Evolutionary conservation across 2,113 vertebrate genomes (phyloP).

Genomic region (Marmota monax): DNA sequence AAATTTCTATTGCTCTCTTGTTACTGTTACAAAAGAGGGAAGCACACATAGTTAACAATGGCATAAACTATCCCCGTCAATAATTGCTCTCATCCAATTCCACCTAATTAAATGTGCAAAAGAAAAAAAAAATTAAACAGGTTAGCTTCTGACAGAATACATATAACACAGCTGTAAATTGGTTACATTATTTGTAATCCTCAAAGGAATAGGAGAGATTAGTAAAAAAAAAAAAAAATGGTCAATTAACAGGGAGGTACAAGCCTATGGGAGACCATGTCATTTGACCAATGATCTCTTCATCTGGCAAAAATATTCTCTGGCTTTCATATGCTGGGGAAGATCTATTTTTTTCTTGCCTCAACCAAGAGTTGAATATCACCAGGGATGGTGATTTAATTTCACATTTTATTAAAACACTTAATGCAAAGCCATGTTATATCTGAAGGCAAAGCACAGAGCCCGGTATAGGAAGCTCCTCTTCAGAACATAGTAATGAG

Average conservation of each 20-base stretch:
- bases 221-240: conserved; percentile 64
- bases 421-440: conserved; percentile 84
- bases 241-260: conserved; percentile 79
- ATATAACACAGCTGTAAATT: conserved; percentile 32
- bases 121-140: conserved; percentile 18
- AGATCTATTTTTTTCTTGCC: conserved; percentile 74
- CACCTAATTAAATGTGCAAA: conserved; percentile 9
- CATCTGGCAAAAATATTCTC: conserved; percentile 39
- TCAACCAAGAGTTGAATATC: conserved; percentile 81
- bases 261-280: conserved; percentile 73
- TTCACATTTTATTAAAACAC: conserved; percentile 88
- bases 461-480: conserved; percentile 79
- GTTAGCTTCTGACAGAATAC: conserved; percentile 59
- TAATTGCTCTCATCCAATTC: neutral
- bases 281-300: conserved; percentile 79
- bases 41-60: neutral
- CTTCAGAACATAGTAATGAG: conserved; percentile 85
- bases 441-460: conserved; percentile 81
- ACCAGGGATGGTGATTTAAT: conserved; percentile 86
- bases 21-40: neutral
- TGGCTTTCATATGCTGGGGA: conserved; percentile 65
- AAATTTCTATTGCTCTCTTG: neutral
- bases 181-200: conserved; percentile 78
- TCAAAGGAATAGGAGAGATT: conserved; percentile 66
- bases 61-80: neutral